These are phyloP conservation scores for Drosophila anceps DNA, from an alignment of 2,888 invertebrate species.

Conservation along the genomic window DNA sequence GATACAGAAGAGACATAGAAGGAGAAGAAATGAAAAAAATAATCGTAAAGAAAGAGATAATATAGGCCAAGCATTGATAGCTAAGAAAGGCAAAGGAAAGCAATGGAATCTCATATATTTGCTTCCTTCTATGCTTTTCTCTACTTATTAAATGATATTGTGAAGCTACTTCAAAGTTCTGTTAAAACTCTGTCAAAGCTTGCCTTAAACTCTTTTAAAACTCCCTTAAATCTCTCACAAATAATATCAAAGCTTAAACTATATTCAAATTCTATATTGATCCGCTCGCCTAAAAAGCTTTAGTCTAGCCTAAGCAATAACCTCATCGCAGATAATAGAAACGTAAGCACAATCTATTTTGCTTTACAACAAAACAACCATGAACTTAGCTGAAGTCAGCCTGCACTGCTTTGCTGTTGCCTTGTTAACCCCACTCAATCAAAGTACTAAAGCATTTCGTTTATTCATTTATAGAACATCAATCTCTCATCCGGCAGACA, in stretches of 20 bases:
- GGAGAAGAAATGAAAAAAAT: too few species aligned
- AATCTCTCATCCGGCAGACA: conserved; percentile 29
- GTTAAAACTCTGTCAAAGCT: too few species aligned
- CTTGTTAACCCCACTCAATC: conserved; percentile 22
- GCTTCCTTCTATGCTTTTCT: too few species aligned
- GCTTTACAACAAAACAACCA: background rate
- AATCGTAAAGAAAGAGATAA: too few species aligned
- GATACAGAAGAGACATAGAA: too few species aligned
- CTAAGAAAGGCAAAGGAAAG: too few species aligned
- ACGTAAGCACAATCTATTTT: conserved; percentile 1
- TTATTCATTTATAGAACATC: conserved; percentile 31
- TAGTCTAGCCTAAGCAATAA: background rate
- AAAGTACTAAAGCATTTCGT: conserved; percentile 18
- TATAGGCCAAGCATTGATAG: too few species aligned
- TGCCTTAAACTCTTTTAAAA: too few species aligned
- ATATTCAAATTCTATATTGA: background rate
- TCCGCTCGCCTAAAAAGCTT: background rate
- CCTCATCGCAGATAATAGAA: background rate
- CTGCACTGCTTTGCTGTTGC: background rate
- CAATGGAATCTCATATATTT: too few species aligned
- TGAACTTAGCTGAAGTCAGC: background rate
- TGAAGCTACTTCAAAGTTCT: too few species aligned
- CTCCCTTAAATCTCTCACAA: background rate
- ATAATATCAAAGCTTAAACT: background rate
- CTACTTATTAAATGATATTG: too few species aligned